These are phyloP conservation scores for Epinephelus coioides DNA, from an alignment of 2,797 vertebrate genomes.

Conservation along the genomic window DNA sequence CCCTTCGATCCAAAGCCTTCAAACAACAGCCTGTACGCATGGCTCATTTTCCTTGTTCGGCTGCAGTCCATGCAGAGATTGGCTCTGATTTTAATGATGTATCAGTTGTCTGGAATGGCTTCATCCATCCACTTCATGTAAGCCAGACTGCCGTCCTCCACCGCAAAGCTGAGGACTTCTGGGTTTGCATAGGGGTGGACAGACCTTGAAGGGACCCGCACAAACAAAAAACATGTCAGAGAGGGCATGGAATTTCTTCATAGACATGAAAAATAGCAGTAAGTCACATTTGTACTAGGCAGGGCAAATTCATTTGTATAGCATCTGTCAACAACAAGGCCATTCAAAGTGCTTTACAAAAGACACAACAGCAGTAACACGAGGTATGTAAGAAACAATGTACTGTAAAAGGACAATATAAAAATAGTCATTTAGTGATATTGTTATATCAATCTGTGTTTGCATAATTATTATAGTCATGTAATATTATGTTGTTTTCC, in stretches of 20 bases:
- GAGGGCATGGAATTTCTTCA: background rate
- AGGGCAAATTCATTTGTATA: background rate
- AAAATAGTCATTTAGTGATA: background rate
- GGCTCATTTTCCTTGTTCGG: slow-evolving; percentile 22
- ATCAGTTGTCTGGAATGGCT: slow-evolving; percentile 82
- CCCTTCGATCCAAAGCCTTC: slow-evolving; percentile 17
- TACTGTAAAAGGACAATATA: background rate
- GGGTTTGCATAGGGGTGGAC: slow-evolving; percentile 92
- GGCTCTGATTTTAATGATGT: slow-evolving; percentile 16
- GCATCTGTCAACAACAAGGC: background rate
- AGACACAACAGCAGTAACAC: background rate
- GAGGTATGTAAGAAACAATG: background rate
- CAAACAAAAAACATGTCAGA: slow-evolving; percentile 21
- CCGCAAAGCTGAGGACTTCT: slow-evolving; percentile 89
- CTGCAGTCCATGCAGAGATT: slow-evolving; percentile 2
- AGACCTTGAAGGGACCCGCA: slow-evolving; percentile 79
- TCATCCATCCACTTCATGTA: slow-evolving; percentile 91
- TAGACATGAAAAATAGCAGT: background rate
- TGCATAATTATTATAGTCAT: background rate
- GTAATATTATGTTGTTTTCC: background rate
- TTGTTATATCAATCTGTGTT: background rate
- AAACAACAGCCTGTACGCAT: slow-evolving; percentile 5
- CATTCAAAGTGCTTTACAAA: background rate
- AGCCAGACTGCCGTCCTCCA: slow-evolving; percentile 86
- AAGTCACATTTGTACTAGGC: background rate